Base-by-base conservation (phyloP, 2,113 vertebrate genomes). In the Rhombomys opimus region DNA sequence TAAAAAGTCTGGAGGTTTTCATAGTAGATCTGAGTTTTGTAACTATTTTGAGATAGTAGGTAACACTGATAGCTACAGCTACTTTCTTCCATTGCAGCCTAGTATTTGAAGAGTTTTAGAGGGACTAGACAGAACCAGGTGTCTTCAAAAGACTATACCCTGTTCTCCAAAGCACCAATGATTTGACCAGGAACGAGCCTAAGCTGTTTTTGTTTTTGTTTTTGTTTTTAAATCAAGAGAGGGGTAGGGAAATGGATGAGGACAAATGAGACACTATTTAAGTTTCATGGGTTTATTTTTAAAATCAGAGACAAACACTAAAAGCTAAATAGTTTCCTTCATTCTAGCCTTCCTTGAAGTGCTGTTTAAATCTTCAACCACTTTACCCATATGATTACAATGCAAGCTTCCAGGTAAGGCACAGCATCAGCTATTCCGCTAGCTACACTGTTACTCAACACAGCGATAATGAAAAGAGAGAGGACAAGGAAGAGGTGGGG, bases 291-390 rank as follows among this genome's bases (percentile, higher is more conserved):
- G 11, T 93, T 46, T 68, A 87, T 22, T 94, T 61, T 92, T 93
- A 77, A 86, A 96, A 95, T 85, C 41, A 96, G 10, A 87, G 35
- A 91, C 3, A 85, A 0, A 91, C 4, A 95, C 32, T 92, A 82
- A 90, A 94, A 27, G 81, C 77, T 46, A 87, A 94, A 91, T 87
- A 82, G 57, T 70, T n/a, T 50, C 65, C 70, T 20, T 61, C 35
- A 87, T 13, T 30, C 27, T 52, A 27, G 12, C 35, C 41, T 96
- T 65, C 15, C 20, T 11, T 15, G 78, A 20, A n/a, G 63, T 65
- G 18, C 67, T 95, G 94, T 89, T 91, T 52, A 88, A 90, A 80
- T 82, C 96, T 92, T 38, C 20, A 93, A 38, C 1, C 86, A 54
- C 91, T 88, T 89, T 89, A 70, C 41, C 46, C 89, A 6, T 85